Evolutionary conservation across 64 coral and sea anemone species (phyloP).

Genomic region (Acropora tenuis): DNA sequence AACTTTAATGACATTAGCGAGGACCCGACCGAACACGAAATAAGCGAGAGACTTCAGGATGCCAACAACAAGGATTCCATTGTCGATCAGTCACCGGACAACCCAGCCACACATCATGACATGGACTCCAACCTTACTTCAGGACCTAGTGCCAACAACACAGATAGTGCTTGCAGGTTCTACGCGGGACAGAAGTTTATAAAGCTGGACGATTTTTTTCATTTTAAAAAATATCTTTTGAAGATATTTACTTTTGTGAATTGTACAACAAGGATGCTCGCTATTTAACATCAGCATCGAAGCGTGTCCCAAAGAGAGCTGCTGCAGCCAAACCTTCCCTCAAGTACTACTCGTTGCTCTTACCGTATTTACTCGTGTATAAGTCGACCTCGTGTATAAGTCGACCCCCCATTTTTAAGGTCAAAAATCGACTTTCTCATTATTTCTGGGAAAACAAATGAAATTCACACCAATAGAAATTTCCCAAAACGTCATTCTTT

Average conservation of each 20-base stretch:
- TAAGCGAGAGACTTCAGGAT: conserved; percentile 12
- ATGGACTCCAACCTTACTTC: not conserved
- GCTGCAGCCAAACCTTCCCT: not conserved
- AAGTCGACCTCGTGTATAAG: no score
- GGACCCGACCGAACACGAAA: conserved; percentile 2
- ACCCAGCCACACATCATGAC: not conserved
- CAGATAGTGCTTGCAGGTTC: conserved; percentile 1
- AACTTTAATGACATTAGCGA: conserved; percentile 3
- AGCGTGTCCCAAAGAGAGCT: not conserved
- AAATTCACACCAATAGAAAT: no score
- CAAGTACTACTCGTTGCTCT: not conserved
- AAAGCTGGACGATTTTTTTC: not conserved
- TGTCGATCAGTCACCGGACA: conserved; percentile 5
- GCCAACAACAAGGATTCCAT: conserved; percentile 3
- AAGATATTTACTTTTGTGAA: not conserved
- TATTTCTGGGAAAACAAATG: no score
- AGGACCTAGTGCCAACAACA: not conserved
- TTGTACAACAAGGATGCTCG: not conserved
- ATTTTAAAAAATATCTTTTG: not conserved
- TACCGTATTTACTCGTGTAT: no score
- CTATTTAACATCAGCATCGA: not conserved
- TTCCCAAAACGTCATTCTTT: no score
- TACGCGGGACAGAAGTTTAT: conserved; percentile 6
- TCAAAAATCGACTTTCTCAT: no score
- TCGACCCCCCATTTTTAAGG: no score